Evolutionary conservation across 1,140 invertebrate genomes (phyloP).

Genomic region (Zeugodacus cucurbitae): DNA sequence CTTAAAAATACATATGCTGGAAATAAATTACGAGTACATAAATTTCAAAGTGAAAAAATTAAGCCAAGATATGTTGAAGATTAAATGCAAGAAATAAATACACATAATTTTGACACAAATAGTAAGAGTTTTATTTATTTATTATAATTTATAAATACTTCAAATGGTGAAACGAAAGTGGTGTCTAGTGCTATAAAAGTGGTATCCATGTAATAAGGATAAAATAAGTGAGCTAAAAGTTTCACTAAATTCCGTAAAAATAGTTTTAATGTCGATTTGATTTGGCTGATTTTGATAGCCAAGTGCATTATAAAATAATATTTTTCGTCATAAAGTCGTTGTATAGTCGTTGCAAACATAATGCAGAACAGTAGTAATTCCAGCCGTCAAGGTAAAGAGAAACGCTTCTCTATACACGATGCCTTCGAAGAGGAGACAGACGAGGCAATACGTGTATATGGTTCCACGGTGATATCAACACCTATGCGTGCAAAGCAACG

Average conservation of each 20-base stretch:
- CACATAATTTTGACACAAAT: too few species aligned
- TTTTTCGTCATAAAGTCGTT: background rate
- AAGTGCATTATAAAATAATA: background rate
- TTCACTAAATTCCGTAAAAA: too few species aligned
- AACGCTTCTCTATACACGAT: slow-evolving; percentile 82
- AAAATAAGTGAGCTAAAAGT: too few species aligned
- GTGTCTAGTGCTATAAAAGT: too few species aligned
- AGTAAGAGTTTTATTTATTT: too few species aligned
- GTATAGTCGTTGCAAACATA: background rate
- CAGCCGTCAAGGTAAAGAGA: slow-evolving; percentile 62
- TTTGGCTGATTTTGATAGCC: too few species aligned
- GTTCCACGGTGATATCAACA: slow-evolving; percentile 73
- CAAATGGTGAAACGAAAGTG: too few species aligned
- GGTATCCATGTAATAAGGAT: too few species aligned
- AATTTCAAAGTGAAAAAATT: background rate
- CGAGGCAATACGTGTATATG: slow-evolving; percentile 81
- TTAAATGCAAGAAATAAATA: background rate
- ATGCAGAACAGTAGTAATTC: slow-evolving; percentile 52
- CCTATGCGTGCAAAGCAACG: slow-evolving; percentile 68
- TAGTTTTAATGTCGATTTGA: too few species aligned
- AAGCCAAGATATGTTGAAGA: background rate
- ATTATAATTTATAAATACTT: too few species aligned
- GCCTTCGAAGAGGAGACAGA: slow-evolving; percentile 85
- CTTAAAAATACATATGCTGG: background rate
- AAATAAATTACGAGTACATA: background rate